Conservation (phyloP, 1,140 invertebrate species). For the Drosophila chauvacae region DNA sequence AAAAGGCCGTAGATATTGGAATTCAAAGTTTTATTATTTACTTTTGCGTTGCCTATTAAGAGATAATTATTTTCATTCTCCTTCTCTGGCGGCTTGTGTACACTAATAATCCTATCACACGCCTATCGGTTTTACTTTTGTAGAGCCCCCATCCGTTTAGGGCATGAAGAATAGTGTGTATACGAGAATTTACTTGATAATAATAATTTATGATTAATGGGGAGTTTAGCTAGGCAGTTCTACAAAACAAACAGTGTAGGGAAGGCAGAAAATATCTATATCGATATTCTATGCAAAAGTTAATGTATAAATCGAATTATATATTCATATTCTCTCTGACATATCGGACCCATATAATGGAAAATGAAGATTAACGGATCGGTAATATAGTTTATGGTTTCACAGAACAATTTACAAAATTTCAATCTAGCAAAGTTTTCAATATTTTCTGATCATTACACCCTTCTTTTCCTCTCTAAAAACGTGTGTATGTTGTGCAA, state of each 20-base stretch:
- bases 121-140: slow-evolving; percentile 24
- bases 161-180: slow-evolving; percentile 8
- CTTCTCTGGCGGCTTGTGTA: slow-evolving; percentile 20
- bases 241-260: not conserved
- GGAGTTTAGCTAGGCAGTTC: not conserved
- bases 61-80: slow-evolving; percentile 63
- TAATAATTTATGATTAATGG: slow-evolving; percentile 13
- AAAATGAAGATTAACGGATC: too few species aligned
- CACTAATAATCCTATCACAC: slow-evolving; percentile 26
- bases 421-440: too few species aligned
- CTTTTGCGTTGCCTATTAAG: slow-evolving; percentile 48
- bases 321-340: too few species aligned
- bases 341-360: too few species aligned
- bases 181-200: slow-evolving; percentile 12
- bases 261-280: not conserved
- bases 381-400: too few species aligned
- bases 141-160: slow-evolving; percentile 9
- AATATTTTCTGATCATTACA: too few species aligned
- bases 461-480: not conserved
- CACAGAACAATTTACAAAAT: too few species aligned
- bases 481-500: not conserved
- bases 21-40: slow-evolving; percentile 31
- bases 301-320: too few species aligned
- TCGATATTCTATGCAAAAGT: not conserved
- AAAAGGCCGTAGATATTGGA: slow-evolving; percentile 35